Evolutionary conservation across 2,888 invertebrate genomes (phyloP), one percentile per base, ranked within the genome.

Genomic region (Hydroisotoma schaefferi): DNA sequence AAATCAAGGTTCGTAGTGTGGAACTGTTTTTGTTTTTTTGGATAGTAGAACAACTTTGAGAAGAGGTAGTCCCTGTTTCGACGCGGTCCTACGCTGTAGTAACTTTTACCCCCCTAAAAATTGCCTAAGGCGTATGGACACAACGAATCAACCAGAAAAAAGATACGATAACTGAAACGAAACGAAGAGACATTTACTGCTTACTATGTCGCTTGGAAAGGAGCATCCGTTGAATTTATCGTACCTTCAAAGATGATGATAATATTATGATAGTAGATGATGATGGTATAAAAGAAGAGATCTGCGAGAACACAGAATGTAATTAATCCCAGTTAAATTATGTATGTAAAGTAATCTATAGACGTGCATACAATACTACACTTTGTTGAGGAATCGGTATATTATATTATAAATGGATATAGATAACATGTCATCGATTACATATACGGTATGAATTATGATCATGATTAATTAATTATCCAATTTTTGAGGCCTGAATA

Each of bases 401-500:
- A 10, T 10, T 33, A 40, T 40, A 40, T 15, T 40, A 18, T 40
- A 40, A 40, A 20, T 40, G 40, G 40, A 40, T 40, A 40, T 18
- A 15, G 5, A 15, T 5, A 20, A 18, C 40, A 40, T 40, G n/a
- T 20, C 33, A 10, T 33, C 33, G 8, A 33, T 33, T 33, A 46
- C 20, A 46, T 20, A 23, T 48, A 48, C 27, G 28, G 8, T n/a
- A 52, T 29, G 37, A 52, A 18, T 4, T 33, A 28, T 52, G 26
- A 48, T 28, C 8, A 25, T 47, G 27, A 48, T 48, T 8, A 25
- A 27, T 48, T 27, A 52, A 33, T 52, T 52, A 52, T 52, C 52
- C 52, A 52, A 25, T 52, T 52, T 52, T 52, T 52, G 52, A 52
- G 52, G 52, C 52, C 52, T 52, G 52, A 52, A 37, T 46, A 33